Percentiles rank a stretch among this genome's conserved stretches.
phyloP scores from a whole-genome alignment of 2,113 vertebrate species.

The Oceanodroma tethys region DNA sequence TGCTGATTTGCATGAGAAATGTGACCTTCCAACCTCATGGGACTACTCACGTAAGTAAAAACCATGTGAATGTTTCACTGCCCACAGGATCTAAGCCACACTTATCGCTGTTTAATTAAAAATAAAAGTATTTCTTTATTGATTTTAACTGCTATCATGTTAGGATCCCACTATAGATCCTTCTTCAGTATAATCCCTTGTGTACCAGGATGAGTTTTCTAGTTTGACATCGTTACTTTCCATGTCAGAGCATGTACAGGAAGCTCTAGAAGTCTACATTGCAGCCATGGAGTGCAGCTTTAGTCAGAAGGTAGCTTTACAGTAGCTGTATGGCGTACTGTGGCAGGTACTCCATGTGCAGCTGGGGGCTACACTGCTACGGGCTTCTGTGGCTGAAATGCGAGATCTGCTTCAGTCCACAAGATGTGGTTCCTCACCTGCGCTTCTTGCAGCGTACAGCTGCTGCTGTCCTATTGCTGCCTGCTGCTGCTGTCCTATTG shows the following conservation, averaged over 20 bases:
- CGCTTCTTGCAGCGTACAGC: neutral
- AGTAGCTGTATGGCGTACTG: neutral
- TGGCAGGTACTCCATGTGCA: neutral
- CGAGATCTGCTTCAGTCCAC: neutral
- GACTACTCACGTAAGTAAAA: neutral
- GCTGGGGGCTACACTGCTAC: neutral
- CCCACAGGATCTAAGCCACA: neutral
- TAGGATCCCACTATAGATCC: neutral
- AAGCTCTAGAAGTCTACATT: neutral
- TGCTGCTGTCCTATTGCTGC: neutral
- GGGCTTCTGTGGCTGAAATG: neutral
- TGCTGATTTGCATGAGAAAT: neutral
- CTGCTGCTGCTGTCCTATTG: neutral
- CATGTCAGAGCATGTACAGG: fast-evolving
- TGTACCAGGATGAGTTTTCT: neutral
- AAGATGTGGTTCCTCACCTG: neutral
- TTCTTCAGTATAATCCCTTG: neutral
- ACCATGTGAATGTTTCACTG: neutral
- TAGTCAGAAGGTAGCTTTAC: neutral
- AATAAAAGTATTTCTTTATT: neutral
- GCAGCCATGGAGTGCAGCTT: neutral
- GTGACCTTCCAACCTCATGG: neutral
- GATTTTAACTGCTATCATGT: neutral
- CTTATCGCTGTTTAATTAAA: neutral
- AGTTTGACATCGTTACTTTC: neutral